Percentiles rank a stretch among this genome's conserved stretches.
phyloP scores from a whole-genome alignment of 1,140 invertebrate species.

The Battus philenor region DNA sequence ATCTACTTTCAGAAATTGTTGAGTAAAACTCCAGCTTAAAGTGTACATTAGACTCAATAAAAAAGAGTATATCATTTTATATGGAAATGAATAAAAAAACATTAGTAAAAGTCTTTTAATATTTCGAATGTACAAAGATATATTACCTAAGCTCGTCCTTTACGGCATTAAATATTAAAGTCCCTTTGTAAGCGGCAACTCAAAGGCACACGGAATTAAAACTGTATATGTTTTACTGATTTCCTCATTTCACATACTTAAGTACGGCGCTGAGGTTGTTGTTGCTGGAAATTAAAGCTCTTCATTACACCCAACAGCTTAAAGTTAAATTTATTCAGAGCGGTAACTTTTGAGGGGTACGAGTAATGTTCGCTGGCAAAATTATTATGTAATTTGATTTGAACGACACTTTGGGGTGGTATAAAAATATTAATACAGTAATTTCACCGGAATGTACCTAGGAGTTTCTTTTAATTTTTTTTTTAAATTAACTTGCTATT shows the following conservation, averaged over 20 bases:
- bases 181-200: neutral
- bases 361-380: conserved; percentile 20
- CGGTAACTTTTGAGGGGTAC: neutral
- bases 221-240: conserved; percentile 12
- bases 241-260: conserved; percentile 9
- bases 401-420: conserved; percentile 17
- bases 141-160: neutral
- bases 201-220: neutral
- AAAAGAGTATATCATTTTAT: too few relatives aligned
- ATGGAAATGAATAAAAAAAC: too few relatives aligned
- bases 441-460: too few relatives aligned
- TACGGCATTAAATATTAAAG: neutral
- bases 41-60: too few relatives aligned
- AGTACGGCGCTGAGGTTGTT: neutral
- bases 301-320: conserved; percentile 8
- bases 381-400: conserved; percentile 29
- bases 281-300: conserved; percentile 10
- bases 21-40: too few relatives aligned
- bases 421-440: conserved; percentile 18
- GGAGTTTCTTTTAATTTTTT: too few relatives aligned
- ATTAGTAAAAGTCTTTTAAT: too few relatives aligned
- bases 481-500: too few relatives aligned
- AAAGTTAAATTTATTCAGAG: conserved; percentile 3
- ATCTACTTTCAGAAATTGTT: too few relatives aligned
- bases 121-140: too few relatives aligned